Conservation (phyloP, 2,888 invertebrate species). For the Tinea pellionella region DNA sequence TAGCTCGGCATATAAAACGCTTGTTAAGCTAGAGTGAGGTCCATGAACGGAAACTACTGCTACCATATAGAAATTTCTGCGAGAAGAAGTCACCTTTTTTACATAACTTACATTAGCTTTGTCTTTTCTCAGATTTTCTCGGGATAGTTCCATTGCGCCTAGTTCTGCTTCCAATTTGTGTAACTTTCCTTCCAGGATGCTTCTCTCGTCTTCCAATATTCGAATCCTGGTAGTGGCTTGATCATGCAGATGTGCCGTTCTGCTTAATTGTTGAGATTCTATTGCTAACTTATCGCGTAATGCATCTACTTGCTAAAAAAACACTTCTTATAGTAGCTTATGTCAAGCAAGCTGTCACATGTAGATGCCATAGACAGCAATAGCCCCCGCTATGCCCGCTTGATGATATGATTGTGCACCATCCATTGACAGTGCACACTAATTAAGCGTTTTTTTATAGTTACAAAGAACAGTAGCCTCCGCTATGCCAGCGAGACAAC, state of each 20-base stretch:
- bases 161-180: constrained; percentile 85
- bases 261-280: constrained; percentile 78
- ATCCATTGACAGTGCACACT: too few relatives aligned
- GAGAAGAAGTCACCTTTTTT: too few relatives aligned
- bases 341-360: too few relatives aligned
- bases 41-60: too few relatives aligned
- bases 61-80: too few relatives aligned
- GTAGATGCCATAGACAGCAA: too few relatives aligned
- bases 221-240: constrained; percentile 74
- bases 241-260: constrained; percentile 74
- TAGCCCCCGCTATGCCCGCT: too few relatives aligned
- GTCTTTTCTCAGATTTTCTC: constrained; percentile 79
- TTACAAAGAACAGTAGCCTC: not conserved
- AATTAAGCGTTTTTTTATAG: constrained; percentile 6
- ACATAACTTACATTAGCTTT: constrained; percentile 75
- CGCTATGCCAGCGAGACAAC: not conserved
- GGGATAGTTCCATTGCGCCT: constrained; percentile 75
- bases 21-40: too few relatives aligned
- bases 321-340: too few relatives aligned
- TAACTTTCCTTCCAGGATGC: constrained; percentile 77
- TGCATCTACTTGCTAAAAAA: constrained; percentile 77
- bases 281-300: constrained; percentile 80
- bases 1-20: too few relatives aligned
- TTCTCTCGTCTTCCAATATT: constrained; percentile 80
- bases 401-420: too few relatives aligned